Base-by-base conservation (phyloP, 2,888 invertebrate species). In the Meteorus colon region DNA sequence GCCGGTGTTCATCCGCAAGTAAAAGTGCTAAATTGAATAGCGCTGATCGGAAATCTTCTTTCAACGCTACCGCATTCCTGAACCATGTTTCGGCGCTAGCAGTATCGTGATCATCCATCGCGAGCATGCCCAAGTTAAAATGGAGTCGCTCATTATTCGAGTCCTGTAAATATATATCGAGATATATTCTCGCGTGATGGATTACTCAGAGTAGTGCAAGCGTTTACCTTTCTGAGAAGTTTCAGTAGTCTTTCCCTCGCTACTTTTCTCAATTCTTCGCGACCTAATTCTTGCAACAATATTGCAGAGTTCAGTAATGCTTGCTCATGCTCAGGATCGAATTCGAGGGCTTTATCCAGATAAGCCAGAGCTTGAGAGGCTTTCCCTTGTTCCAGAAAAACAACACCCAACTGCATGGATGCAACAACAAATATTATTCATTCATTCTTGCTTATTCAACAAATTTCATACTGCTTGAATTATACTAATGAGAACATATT, bases 61-160 rank as follows among this genome's bases (percentile, higher is more conserved):
- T 97, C 16, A 96, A 91, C 83, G 96, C 95, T 0, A 97, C 95
- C 0, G 98, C 97, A 76, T 95, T 94, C 72, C 96, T 93, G 90
- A 98, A 98, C 95, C 96, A 97, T 74, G 95, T 93, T 89, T 98
- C 97, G 0, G 98, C 98, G 84, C 95, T 95, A 48, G 94, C 94
- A 60, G 95, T 96, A 87, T 97, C 96, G 62, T 95, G 94, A 85
- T 97, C 97, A 89, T 98, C 98, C 97, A 98, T 98, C 60, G 97
- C 96, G 63, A 98, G 91, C 98, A 98, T 98, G 80, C 97, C 98
- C 73, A 98, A 92, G 91, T 98, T 98, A 90, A 98, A 98, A 90
- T 96, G 96, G 5, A 98, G 95, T 78, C 97, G 93, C 88, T 98
- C 97, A 89, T 98, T 98, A 77, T 94, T 94, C 0, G 91, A 90